Conservation (phyloP, 2,888 invertebrate species). For the Drosophila ezoana region DNA sequence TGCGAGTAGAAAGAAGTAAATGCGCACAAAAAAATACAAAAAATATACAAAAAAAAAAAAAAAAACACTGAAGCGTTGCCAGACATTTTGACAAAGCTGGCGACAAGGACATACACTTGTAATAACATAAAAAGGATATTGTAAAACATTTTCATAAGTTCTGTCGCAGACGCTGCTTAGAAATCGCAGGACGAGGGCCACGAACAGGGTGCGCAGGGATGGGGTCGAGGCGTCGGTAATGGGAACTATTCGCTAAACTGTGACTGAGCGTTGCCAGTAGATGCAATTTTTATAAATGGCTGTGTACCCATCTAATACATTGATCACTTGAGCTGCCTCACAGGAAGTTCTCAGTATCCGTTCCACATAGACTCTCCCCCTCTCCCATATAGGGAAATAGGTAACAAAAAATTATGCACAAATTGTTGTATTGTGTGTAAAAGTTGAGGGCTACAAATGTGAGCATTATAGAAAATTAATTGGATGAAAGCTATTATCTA, state of each 20-base stretch:
- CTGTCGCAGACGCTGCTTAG: constrained; percentile 55
- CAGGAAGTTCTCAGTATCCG: constrained; percentile 39
- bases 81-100: constrained; percentile 83
- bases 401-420: constrained; percentile 1
- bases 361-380: constrained; percentile 4
- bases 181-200: constrained; percentile 11
- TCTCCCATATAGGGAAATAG: not conserved
- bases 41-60: constrained; percentile 3
- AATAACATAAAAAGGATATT: constrained; percentile 84
- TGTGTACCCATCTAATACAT: constrained; percentile 19
- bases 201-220: not conserved
- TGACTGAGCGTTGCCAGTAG: constrained; percentile 18
- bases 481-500: too few relatives aligned
- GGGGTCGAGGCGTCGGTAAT: constrained; percentile 1
- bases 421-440: constrained; percentile 1
- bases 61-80: constrained; percentile 59
- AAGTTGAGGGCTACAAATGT: not conserved
- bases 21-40: constrained; percentile 12
- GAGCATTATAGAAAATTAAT: too few relatives aligned
- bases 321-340: constrained; percentile 41
- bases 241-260: constrained; percentile 33
- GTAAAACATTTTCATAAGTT: constrained; percentile 83
- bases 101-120: constrained; percentile 83
- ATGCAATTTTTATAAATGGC: constrained; percentile 21
- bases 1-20: constrained; percentile 23